Percentiles rank a stretch among this genome's conserved stretches.
Conservation (phyloP, 2,888 invertebrate species). For the Latrodectus elegans region DNA sequence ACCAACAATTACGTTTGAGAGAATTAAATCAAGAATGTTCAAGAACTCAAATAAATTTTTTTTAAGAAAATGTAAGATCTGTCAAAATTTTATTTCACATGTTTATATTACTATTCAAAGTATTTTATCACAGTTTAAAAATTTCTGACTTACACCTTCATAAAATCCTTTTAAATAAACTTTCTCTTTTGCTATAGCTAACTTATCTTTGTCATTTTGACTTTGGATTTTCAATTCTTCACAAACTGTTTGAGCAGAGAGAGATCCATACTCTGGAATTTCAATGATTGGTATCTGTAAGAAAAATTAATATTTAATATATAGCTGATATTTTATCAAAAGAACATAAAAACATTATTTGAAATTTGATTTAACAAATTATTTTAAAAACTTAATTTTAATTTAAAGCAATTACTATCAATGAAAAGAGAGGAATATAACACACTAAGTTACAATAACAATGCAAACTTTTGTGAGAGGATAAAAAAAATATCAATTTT, state of each 20-base stretch:
- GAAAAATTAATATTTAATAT: conserved; percentile 61
- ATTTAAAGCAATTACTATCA: neutral
- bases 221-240: conserved; percentile 95
- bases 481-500: too few species aligned
- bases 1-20: too few species aligned
- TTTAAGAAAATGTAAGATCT: too few species aligned
- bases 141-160: conserved; percentile 76
- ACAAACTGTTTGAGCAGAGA: conserved; percentile 88
- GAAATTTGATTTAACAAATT: neutral
- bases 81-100: too few species aligned
- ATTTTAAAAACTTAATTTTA: neutral
- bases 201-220: conserved; percentile 96
- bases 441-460: neutral
- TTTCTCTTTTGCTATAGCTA: conserved; percentile 94
- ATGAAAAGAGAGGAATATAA: neutral
- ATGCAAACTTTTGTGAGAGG: too few species aligned
- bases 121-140: neutral
- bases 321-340: conserved; percentile 76
- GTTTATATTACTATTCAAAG: too few species aligned
- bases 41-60: too few species aligned
- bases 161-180: conserved; percentile 98
- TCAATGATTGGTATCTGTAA: conserved; percentile 87
- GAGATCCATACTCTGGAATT: conserved; percentile 90
- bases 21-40: too few species aligned
- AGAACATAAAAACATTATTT: neutral